Conservation (phyloP, 2,113 vertebrate species). For the Oryzias curvinotus region DNA sequence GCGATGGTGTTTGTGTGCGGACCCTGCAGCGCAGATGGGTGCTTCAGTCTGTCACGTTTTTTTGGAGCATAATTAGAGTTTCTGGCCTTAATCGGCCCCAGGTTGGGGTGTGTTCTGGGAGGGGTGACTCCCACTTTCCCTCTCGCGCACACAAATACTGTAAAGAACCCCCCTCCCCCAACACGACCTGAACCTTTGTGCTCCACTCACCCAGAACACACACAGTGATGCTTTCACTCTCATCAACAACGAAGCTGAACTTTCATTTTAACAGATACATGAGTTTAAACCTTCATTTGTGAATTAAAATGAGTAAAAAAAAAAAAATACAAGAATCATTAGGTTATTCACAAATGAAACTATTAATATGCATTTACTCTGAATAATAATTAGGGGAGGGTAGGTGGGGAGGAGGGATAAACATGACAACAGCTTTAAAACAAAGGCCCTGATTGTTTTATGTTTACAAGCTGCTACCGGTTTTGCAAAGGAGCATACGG, state of each 20-base stretch:
- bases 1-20: slow-evolving; percentile 10
- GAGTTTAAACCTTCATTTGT: neutral
- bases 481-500: slow-evolving; percentile 95
- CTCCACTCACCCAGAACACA: slow-evolving; percentile 6
- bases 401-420: slow-evolving; percentile 17
- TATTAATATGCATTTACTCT: no score
- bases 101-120: slow-evolving; percentile 24
- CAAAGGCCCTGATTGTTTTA: slow-evolving; percentile 94
- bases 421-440: slow-evolving; percentile 83
- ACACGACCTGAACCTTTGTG: slow-evolving; percentile 15
- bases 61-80: slow-evolving; percentile 72
- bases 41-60: slow-evolving; percentile 69
- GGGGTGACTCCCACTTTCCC: slow-evolving; percentile 62
- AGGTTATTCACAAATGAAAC: no score
- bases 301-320: neutral
- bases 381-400: neutral
- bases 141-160: slow-evolving; percentile 44
- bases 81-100: slow-evolving; percentile 74
- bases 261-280: neutral
- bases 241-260: neutral
- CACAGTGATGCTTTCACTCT: slow-evolving; percentile 40
- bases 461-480: slow-evolving; percentile 97
- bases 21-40: slow-evolving; percentile 67
- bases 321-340: neutral
- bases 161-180: neutral